Percentiles rank a stretch among this genome's conserved stretches.
phyloP scores from a whole-genome alignment of 2,797 vertebrate species.

The Mus minutoides region DNA sequence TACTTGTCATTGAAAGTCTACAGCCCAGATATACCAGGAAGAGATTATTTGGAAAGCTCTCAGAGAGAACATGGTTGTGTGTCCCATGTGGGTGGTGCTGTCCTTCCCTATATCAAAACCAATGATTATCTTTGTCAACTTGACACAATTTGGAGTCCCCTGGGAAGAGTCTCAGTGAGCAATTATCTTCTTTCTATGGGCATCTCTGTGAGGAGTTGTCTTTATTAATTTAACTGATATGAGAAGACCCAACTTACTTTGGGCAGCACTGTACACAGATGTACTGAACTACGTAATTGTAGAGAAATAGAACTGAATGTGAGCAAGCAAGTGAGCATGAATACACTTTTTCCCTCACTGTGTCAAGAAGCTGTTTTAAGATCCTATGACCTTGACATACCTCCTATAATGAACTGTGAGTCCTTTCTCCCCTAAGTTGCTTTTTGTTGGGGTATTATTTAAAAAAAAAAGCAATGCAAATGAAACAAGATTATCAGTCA shows the following conservation, averaged over 20 bases:
- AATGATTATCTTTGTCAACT: neutral
- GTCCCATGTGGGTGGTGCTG: neutral
- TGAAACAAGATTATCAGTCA: conserved; percentile 82
- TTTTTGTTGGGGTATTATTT: conserved; percentile 81
- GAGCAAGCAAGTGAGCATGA: neutral
- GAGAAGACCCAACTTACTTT: neutral
- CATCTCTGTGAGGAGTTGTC: neutral
- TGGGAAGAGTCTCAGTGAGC: neutral
- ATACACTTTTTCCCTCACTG: neutral
- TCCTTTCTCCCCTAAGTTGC: neutral
- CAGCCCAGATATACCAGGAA: conserved; percentile 81
- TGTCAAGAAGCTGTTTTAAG: neutral
- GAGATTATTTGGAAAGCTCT: neutral
- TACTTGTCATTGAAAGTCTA: conserved; percentile 89
- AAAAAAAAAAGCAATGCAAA: neutral
- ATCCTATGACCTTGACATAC: neutral
- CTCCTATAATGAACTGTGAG: neutral
- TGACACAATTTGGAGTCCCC: neutral
- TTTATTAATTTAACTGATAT: neutral
- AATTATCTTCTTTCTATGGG: neutral
- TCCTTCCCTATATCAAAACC: neutral
- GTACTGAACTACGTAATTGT: neutral
- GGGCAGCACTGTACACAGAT: neutral
- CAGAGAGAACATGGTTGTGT: neutral
- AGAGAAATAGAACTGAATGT: neutral